A percentile compares a stretch with the other conserved stretches of the same genome.
Evolutionary conservation across 1,140 invertebrate species (phyloP).

Genomic region (Linepithema humile): DNA sequence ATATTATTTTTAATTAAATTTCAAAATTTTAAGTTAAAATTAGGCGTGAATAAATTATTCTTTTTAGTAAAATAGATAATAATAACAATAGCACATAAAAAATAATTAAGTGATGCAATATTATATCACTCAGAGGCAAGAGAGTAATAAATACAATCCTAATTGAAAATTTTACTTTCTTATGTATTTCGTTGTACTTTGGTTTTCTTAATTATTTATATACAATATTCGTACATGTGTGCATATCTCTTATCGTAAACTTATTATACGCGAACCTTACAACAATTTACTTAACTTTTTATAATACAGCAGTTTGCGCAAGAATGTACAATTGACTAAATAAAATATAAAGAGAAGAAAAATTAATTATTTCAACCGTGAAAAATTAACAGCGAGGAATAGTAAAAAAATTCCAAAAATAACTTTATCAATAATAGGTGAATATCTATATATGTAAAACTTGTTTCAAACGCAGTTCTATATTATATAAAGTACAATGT

Average conservation of each 20-base stretch:
- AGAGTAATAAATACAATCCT: not conserved
- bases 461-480: not conserved
- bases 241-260: not conserved
- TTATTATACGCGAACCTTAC: not conserved
- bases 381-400: not conserved
- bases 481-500: not conserved
- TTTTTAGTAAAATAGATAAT: too few species aligned
- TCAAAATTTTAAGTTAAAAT: too few species aligned
- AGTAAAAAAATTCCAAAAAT: constrained; percentile 4
- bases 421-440: not conserved
- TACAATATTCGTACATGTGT: not conserved
- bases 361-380: not conserved
- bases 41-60: too few species aligned
- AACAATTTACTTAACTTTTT: not conserved
- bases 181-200: not conserved
- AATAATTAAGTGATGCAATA: too few species aligned
- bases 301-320: constrained; percentile 6
- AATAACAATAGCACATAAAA: too few species aligned
- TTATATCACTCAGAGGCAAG: not conserved
- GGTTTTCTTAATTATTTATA: constrained; percentile 10
- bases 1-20: too few species aligned
- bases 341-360: not conserved
- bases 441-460: not conserved
- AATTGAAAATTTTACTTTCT: not conserved
- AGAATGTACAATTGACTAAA: not conserved